phyloP scores from a whole-genome alignment of 2,888 invertebrate genomes.

The Brenthis hecate region DNA sequence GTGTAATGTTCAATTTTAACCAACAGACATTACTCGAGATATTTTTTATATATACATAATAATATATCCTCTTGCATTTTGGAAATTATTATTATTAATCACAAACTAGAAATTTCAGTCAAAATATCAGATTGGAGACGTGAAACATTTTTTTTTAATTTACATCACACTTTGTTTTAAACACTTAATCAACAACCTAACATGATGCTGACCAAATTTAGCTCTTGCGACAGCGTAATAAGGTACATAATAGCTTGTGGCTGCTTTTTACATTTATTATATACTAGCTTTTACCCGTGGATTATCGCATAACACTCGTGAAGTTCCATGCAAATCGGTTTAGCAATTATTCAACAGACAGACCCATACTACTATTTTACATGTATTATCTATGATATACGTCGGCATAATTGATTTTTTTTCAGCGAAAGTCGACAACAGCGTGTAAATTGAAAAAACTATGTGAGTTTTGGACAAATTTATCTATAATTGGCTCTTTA shows the following conservation, averaged over 20 bases:
- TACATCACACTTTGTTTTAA: slow-evolving; percentile 14
- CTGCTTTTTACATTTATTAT: slow-evolving; percentile 1
- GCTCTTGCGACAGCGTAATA: slow-evolving; percentile 15
- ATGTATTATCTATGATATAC: slow-evolving; percentile 1
- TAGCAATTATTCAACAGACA: slow-evolving; percentile 4
- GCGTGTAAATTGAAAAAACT: slow-evolving; percentile 16
- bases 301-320: not conserved
- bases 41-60: too few relatives aligned
- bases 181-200: slow-evolving; percentile 11
- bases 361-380: slow-evolving; percentile 11
- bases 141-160: not conserved
- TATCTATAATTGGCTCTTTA: slow-evolving; percentile 14
- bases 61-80: too few relatives aligned
- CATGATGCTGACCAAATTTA: slow-evolving; percentile 8
- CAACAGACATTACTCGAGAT: too few relatives aligned
- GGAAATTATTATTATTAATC: too few relatives aligned
- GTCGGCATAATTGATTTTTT: slow-evolving; percentile 1
- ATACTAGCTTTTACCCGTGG: slow-evolving; percentile 2
- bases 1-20: slow-evolving; percentile 26
- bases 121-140: not conserved
- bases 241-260: slow-evolving; percentile 31
- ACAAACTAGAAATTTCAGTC: too few relatives aligned
- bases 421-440: slow-evolving; percentile 9
- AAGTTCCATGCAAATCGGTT: slow-evolving; percentile 9
- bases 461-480: slow-evolving; percentile 10